phyloP scores from a whole-genome alignment of 2,797 vertebrate genomes.

The Mus spretus region DNA sequence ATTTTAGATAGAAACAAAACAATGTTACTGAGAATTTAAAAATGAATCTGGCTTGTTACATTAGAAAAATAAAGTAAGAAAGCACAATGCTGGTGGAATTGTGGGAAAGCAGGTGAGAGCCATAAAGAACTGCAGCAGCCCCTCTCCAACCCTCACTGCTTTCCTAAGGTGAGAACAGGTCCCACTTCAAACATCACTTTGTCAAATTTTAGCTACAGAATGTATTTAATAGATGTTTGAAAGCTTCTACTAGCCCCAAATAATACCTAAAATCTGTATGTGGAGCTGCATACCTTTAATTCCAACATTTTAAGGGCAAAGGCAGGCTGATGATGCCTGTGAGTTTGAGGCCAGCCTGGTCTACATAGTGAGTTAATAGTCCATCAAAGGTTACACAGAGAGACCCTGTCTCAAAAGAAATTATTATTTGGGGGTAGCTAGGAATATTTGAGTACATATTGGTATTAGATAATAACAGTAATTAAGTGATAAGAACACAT shows the following conservation, averaged over 20 bases:
- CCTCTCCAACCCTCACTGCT: not conserved
- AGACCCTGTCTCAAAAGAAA: not conserved
- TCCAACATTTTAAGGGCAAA: not conserved
- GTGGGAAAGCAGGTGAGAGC: conserved; percentile 54
- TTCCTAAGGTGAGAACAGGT: conserved; percentile 39
- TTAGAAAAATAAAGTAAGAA: conserved; percentile 64
- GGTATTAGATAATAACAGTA: conserved; percentile 34
- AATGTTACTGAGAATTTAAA: conserved; percentile 61
- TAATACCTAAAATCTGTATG: conserved; percentile 38
- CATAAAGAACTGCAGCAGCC: conserved; percentile 32
- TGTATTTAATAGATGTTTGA: conserved; percentile 15
- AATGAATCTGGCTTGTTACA: conserved; percentile 49
- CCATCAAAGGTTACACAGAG: no score
- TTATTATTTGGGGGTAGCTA: not conserved
- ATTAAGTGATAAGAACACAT: conserved; percentile 25
- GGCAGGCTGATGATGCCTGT: not conserved
- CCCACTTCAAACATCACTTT: conserved; percentile 46
- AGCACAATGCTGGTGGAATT: conserved; percentile 25
- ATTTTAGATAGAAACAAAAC: conserved; percentile 65
- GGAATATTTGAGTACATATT: conserved; percentile 52
- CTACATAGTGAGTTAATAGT: not conserved
- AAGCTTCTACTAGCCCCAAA: conserved; percentile 38
- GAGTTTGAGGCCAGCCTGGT: not conserved
- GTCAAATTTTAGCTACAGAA: conserved; percentile 22
- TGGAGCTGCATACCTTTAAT: not conserved